phyloP scores from a whole-genome alignment of 2,888 invertebrate species.

The Eueremaeus valkanovi region DNA sequence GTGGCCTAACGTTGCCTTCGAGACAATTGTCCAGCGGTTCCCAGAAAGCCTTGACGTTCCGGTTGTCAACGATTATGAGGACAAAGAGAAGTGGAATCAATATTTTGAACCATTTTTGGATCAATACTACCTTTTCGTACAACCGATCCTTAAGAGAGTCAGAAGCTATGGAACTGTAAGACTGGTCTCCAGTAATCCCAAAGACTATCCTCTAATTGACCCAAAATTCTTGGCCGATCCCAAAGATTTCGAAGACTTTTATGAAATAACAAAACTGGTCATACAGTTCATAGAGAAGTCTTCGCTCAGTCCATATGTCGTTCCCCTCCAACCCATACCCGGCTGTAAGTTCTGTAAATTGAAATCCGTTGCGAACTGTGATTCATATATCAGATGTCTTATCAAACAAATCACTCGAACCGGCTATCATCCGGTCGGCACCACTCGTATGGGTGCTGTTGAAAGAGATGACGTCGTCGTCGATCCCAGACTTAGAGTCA shows the following conservation, averaged over 20 bases:
- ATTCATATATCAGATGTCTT: neutral
- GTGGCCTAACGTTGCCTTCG: neutral
- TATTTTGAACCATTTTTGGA: neutral
- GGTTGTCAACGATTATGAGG: slow-evolving; percentile 1
- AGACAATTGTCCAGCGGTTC: neutral
- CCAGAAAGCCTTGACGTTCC: neutral
- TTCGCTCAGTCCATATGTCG: neutral
- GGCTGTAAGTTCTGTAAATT: neutral
- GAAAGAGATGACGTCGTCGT: neutral
- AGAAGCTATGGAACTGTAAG: neutral
- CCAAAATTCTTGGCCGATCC: neutral
- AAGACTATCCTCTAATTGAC: neutral
- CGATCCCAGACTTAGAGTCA: neutral
- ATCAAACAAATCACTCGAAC: neutral
- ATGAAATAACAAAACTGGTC: neutral
- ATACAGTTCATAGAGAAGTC: neutral
- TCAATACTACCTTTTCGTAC: neutral
- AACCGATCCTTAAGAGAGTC: neutral
- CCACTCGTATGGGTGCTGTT: neutral
- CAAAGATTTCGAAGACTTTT: neutral
- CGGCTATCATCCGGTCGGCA: slow-evolving; percentile 1
- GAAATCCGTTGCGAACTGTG: neutral
- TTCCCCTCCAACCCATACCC: neutral
- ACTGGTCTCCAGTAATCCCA: neutral
- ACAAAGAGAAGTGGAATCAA: neutral